These are phyloP conservation scores for Cepaea nemoralis DNA, from an alignment of 1,140 invertebrate species.

Conservation along the genomic window DNA sequence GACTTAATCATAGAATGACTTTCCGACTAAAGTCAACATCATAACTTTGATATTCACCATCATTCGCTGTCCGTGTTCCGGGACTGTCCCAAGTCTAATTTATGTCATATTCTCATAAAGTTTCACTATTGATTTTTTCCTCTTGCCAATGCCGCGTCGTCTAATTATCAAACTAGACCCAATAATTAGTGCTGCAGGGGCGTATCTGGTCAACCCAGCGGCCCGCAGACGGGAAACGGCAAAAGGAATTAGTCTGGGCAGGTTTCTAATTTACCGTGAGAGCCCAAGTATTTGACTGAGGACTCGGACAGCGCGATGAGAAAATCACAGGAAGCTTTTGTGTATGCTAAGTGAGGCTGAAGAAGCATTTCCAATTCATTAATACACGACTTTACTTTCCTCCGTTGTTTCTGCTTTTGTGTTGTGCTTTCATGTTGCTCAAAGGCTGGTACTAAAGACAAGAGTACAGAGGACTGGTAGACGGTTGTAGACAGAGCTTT, in stretches of 20 bases:
- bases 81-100: not conserved
- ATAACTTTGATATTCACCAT: not conserved
- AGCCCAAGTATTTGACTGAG: not conserved
- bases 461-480: no score
- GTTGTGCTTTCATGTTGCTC: no score
- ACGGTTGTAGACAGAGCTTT: no score
- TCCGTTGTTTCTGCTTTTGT: not conserved
- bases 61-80: not conserved
- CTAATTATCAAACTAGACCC: constrained; percentile 23
- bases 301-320: not conserved
- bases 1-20: not conserved
- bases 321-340: constrained; percentile 3
- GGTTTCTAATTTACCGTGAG: constrained; percentile 30
- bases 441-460: no score
- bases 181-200: constrained; percentile 15
- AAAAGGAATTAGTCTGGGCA: not conserved
- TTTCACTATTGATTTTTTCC: constrained; percentile 7
- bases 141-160: not conserved
- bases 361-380: constrained; percentile 12
- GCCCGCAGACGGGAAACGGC: constrained; percentile 29
- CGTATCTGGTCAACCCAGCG: not conserved
- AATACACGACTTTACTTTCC: not conserved
- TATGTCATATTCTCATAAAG: not conserved
- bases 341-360: not conserved
- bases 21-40: not conserved